Evolutionary conservation across 1,140 invertebrate genomes (phyloP).

Genomic region (Littorina saxatilis): DNA sequence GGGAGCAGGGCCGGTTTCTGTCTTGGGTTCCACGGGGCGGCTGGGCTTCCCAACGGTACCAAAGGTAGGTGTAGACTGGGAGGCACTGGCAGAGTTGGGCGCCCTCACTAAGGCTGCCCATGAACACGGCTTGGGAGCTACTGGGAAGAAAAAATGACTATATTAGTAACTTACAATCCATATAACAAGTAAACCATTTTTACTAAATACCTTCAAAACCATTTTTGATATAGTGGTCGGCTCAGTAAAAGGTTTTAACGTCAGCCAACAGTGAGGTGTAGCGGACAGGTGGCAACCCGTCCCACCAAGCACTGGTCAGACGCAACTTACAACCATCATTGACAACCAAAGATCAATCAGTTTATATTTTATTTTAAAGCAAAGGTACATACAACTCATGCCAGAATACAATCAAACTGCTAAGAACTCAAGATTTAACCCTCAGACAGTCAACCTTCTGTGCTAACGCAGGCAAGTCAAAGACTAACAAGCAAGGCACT

Average conservation of each 20-base stretch:
- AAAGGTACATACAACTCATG: too few relatives aligned
- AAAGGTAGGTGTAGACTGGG: slow-evolving; percentile 34
- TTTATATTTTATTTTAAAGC: too few relatives aligned
- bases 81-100: background rate
- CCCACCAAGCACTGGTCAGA: slow-evolving; percentile 30
- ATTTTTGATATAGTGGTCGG: background rate
- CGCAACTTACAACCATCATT: slow-evolving; percentile 34
- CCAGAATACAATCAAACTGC: too few relatives aligned
- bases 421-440: too few relatives aligned
- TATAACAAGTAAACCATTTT: background rate
- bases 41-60: slow-evolving; percentile 36
- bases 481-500: too few relatives aligned
- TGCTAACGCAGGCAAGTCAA: too few relatives aligned
- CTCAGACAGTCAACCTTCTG: too few relatives aligned
- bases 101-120: slow-evolving; percentile 71
- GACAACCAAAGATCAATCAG: background rate
- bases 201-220: background rate
- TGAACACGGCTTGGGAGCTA: slow-evolving; percentile 64
- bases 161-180: background rate
- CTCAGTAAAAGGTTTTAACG: slow-evolving; percentile 6
- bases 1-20: slow-evolving; percentile 41
- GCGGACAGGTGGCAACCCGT: slow-evolving; percentile 29
- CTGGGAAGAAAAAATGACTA: slow-evolving; percentile 28
- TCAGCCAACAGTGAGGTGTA: slow-evolving; percentile 29
- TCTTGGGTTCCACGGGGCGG: slow-evolving; percentile 39